A percentile compares a stretch with the other conserved stretches of the same genome.
phyloP scores from a whole-genome alignment of 2,888 invertebrate genomes.

The Entomobrya proxima region DNA sequence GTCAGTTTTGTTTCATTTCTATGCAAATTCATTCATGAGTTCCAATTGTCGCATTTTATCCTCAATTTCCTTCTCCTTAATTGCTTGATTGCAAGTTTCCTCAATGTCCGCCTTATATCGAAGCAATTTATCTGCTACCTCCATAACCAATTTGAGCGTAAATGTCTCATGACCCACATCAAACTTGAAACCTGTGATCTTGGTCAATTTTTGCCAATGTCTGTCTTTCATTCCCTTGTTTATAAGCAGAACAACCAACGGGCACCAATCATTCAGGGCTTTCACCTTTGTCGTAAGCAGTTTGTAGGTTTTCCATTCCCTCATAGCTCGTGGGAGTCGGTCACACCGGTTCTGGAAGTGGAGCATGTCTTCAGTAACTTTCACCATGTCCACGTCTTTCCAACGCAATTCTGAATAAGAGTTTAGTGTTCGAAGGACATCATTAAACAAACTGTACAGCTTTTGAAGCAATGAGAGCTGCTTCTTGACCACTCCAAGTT shows the following conservation, averaged over 20 bases:
- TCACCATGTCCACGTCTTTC: constrained; percentile 89
- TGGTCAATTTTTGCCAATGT: constrained; percentile 85
- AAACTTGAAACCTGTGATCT: constrained; percentile 82
- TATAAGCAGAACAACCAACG: constrained; percentile 90
- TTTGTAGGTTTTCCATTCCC: constrained; percentile 86
- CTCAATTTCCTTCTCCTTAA: constrained; percentile 94
- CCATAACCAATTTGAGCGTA: constrained; percentile 88
- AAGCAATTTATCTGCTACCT: constrained; percentile 84
- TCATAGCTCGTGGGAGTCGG: constrained; percentile 89
- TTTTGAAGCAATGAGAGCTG: constrained; percentile 90
- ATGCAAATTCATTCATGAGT: constrained; percentile 50
- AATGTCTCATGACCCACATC: constrained; percentile 89
- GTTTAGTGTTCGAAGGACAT: constrained; percentile 90
- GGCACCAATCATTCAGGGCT: constrained; percentile 92
- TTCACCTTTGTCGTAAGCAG: constrained; percentile 86
- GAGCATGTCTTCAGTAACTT: constrained; percentile 86
- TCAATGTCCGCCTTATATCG: constrained; percentile 81
- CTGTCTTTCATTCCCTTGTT: constrained; percentile 90
- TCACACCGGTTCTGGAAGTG: constrained; percentile 82
- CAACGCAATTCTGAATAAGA: constrained; percentile 91
- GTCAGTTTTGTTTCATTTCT: neutral
- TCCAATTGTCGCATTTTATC: constrained; percentile 87
- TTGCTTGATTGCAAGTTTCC: constrained; percentile 93
- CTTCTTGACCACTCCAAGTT: constrained; percentile 86
- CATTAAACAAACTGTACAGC: constrained; percentile 87